phyloP scores from a whole-genome alignment of 1,140 invertebrate species.

The Drosophila ananassae region DNA sequence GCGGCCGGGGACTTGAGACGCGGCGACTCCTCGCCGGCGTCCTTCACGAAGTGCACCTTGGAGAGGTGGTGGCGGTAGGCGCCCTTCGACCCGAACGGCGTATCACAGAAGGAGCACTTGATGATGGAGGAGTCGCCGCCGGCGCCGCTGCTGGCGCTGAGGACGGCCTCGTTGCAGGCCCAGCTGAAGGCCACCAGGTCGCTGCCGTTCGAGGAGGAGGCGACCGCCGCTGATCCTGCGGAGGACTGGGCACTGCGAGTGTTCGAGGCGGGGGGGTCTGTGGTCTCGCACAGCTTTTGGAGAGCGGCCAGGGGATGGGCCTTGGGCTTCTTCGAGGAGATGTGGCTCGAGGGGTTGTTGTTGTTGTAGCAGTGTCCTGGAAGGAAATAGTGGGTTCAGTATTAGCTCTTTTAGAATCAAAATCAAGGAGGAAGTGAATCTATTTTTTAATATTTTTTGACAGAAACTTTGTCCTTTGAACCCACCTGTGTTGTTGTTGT shows the following conservation, averaged over 20 bases:
- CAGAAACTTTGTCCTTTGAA: neutral
- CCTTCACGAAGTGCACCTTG: slow-evolving; percentile 98
- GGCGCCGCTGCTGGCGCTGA: slow-evolving; percentile 85
- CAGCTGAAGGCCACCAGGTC: slow-evolving; percentile 94
- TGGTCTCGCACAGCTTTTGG: slow-evolving; percentile 95
- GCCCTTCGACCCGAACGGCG: slow-evolving; percentile 97
- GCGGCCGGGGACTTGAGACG: slow-evolving; percentile 73
- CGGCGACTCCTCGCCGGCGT: slow-evolving; percentile 89
- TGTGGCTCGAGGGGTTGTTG: slow-evolving; percentile 42
- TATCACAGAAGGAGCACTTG: slow-evolving; percentile 98
- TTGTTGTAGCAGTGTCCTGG: slow-evolving; percentile 64
- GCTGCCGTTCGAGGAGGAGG: slow-evolving; percentile 73
- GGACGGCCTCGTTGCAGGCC: slow-evolving; percentile 96
- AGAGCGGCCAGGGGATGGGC: slow-evolving; percentile 95
- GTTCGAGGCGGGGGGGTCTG: slow-evolving; percentile 85
- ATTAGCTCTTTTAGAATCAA: neutral
- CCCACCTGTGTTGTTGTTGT: slow-evolving; percentile 61
- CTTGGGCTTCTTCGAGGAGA: slow-evolving; percentile 86
- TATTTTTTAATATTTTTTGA: too few relatives aligned
- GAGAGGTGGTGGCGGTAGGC: slow-evolving; percentile 98
- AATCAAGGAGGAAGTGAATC: neutral
- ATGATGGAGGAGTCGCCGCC: slow-evolving; percentile 88
- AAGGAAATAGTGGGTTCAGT: neutral
- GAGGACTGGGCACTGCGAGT: slow-evolving; percentile 55
- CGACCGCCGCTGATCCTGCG: slow-evolving; percentile 67